A percentile compares a stretch with the other conserved stretches of the same genome.
Conservation (phyloP, 2,797 vertebrate genomes). For the Heteromormyrus szaboi region DNA sequence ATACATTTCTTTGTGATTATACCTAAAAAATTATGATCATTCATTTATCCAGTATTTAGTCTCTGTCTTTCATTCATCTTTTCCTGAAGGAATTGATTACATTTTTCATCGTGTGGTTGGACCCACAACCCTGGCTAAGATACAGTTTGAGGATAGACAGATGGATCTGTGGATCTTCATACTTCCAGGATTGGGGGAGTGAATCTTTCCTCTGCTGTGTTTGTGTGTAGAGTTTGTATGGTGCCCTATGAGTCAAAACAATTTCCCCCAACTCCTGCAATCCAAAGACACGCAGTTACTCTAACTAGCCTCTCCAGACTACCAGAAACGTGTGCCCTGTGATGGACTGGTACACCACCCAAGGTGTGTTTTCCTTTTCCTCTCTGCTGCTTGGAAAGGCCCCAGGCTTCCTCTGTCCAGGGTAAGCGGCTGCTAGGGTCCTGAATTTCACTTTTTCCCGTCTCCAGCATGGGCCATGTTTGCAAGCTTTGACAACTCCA, state of each 20-base stretch:
- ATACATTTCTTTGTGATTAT: too few relatives aligned
- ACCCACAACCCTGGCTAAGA: neutral
- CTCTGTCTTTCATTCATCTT: neutral
- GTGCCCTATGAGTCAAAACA: neutral
- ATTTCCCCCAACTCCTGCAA: neutral
- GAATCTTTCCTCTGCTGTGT: neutral
- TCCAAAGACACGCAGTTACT: neutral
- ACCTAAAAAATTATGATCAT: neutral
- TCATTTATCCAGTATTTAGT: neutral
- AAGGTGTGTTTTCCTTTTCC: neutral
- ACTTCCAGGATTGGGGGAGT: neutral
- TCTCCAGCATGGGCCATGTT: neutral
- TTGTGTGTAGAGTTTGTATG: neutral
- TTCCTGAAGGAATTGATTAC: neutral
- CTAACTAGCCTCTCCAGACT: neutral
- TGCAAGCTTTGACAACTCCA: slow-evolving; percentile 12
- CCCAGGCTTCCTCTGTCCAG: neutral
- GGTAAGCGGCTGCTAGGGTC: neutral
- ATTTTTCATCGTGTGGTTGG: neutral
- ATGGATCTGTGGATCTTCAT: neutral
- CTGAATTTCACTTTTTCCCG: neutral
- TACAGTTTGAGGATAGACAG: neutral
- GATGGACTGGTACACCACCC: neutral
- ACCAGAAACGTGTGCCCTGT: neutral
- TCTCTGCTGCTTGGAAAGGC: neutral